These are phyloP conservation scores for Heptranchias perlo DNA, from an alignment of 2,113 vertebrate genomes.

Conservation along the genomic window DNA sequence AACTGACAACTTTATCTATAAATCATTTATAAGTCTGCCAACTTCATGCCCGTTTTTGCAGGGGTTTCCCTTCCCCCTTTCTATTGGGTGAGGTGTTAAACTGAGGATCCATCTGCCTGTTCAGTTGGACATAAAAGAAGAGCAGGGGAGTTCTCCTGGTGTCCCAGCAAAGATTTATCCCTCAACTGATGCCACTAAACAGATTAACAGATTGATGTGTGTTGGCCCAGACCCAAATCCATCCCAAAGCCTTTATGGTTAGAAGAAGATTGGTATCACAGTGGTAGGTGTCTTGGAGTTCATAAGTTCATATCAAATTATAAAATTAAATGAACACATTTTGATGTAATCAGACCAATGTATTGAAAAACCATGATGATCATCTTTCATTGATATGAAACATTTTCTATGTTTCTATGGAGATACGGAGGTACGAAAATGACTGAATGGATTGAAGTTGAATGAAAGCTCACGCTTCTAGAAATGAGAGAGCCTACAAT, in stretches of 20 bases:
- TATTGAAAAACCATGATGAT: background rate
- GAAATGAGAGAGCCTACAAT: background rate
- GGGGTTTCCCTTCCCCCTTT: background rate
- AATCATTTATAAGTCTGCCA: background rate
- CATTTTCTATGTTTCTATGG: too few species aligned
- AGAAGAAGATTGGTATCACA: background rate
- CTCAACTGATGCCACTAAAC: background rate
- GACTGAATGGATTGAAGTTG: background rate
- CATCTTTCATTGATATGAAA: background rate
- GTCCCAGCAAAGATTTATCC: background rate
- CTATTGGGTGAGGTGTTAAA: background rate
- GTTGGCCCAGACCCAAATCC: background rate
- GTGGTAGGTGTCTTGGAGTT: background rate
- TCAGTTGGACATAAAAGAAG: background rate
- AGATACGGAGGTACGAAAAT: background rate
- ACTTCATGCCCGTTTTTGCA: background rate
- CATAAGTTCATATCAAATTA: background rate
- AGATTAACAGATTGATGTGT: background rate
- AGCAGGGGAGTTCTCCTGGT: background rate
- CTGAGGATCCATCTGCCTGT: background rate
- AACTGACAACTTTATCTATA: background rate
- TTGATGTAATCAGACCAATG: background rate
- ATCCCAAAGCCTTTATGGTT: background rate
- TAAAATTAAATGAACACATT: background rate
- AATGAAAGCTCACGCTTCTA: background rate